phyloP scores from a whole-genome alignment of 2,797 vertebrate species.

The Sylvia borin region DNA sequence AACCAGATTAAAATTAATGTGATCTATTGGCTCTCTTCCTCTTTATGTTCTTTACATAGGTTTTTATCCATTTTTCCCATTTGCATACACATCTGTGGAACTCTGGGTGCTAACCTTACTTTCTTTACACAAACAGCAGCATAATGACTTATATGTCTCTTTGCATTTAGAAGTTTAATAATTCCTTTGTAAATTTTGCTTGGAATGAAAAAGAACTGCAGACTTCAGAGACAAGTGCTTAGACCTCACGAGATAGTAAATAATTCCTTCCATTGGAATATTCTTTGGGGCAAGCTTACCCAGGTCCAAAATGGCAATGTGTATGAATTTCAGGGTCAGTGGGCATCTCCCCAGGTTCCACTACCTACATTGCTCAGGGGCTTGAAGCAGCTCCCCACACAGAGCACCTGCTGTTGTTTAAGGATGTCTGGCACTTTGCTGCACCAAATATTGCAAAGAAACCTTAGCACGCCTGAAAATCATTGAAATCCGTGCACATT shows the following conservation, averaged over 20 bases:
- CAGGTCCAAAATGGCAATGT: accelerated
- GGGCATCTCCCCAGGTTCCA: not conserved
- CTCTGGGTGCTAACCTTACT: not conserved
- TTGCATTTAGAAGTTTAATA: not conserved
- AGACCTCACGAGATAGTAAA: not conserved
- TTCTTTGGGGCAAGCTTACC: not conserved
- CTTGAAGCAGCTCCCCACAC: not conserved
- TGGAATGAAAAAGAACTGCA: not conserved
- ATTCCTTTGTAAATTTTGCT: not conserved
- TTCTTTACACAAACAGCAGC: not conserved
- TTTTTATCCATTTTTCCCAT: not conserved
- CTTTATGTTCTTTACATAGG: not conserved
- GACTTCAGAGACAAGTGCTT: not conserved
- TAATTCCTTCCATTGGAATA: not conserved
- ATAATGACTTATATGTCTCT: not conserved
- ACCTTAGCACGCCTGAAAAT: not conserved
- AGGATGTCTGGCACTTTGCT: not conserved
- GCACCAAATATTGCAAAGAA: not conserved
- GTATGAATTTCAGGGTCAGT: not conserved
- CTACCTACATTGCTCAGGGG: no score
- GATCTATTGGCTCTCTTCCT: not conserved
- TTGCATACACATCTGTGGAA: not conserved
- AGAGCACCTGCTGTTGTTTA: not conserved
- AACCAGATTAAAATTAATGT: not conserved
- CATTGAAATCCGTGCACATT: not conserved